A percentile compares a stretch with the other conserved stretches of the same genome.
Evolutionary conservation across 2,113 vertebrate genomes (phyloP).

Genomic region (Chloropsis hardwickii): DNA sequence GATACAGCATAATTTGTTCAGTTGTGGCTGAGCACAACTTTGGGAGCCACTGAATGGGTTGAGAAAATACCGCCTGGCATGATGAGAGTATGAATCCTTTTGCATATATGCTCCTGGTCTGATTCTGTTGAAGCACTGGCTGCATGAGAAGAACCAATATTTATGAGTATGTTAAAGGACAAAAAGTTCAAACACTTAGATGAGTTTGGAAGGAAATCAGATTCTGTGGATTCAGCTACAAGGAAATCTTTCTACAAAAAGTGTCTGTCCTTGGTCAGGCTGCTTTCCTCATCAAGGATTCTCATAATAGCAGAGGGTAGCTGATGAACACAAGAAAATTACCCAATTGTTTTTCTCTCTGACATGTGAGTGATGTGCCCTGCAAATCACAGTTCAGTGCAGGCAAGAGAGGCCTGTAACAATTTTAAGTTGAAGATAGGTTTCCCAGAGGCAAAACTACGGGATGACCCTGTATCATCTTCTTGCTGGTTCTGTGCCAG

Average conservation of each 20-base stretch:
- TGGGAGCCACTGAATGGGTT: background rate
- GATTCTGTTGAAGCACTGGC: background rate
- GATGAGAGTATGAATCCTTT: background rate
- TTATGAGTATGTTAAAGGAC: background rate
- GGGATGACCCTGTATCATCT: background rate
- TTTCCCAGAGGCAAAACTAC: background rate
- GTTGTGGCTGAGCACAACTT: background rate
- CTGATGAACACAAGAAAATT: background rate
- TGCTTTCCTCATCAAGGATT: background rate
- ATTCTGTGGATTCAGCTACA: background rate
- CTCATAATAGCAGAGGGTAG: background rate
- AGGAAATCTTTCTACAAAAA: background rate
- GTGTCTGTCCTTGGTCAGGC: background rate
- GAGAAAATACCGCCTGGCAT: background rate
- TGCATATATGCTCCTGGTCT: background rate
- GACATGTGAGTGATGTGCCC: background rate
- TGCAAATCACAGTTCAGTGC: background rate
- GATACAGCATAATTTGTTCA: background rate
- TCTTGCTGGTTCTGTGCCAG: background rate
- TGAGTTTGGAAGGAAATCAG: background rate
- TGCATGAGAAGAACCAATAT: background rate
- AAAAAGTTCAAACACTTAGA: background rate
- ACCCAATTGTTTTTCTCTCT: background rate
- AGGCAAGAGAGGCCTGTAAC: background rate
- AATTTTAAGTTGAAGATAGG: background rate